Percentiles rank a stretch among this genome's conserved stretches.
Evolutionary conservation across 2,888 invertebrate genomes (phyloP).

Genomic region (Luperina nickerlii): DNA sequence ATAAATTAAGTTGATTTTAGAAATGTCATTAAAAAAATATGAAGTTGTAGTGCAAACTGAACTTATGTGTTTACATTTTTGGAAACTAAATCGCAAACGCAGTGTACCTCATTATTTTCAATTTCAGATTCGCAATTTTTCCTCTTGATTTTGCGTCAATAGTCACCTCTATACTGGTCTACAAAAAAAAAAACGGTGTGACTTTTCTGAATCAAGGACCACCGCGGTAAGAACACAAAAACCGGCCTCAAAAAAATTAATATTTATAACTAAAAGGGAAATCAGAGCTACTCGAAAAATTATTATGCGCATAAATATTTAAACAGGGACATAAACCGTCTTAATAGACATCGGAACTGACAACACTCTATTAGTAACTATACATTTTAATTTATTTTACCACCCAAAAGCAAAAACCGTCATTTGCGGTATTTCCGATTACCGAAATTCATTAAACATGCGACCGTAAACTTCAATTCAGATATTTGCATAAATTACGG

Average conservation of each 20-base stretch:
- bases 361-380: constrained; percentile 59
- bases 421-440: constrained; percentile 87
- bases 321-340: constrained; percentile 56
- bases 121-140: too few species aligned
- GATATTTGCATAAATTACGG: constrained; percentile 85
- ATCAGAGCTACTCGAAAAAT: constrained; percentile 34
- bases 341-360: constrained; percentile 56
- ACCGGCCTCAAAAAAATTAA: constrained; percentile 21
- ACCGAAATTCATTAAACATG: constrained; percentile 80
- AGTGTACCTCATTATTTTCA: neutral
- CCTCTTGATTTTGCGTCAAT: neutral
- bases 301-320: constrained; percentile 59
- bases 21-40: neutral
- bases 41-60: neutral
- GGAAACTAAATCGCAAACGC: neutral
- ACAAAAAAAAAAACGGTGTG: neutral
- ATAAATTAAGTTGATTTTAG: neutral
- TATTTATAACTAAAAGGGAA: constrained; percentile 35
- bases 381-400: constrained; percentile 67
- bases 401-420: constrained; percentile 75
- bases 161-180: neutral
- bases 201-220: neutral
- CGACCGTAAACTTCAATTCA: constrained; percentile 76
- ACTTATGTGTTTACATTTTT: neutral
- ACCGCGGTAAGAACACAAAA: neutral